Evolutionary conservation across 2,113 vertebrate genomes (phyloP).

Genomic region (Ammospiza nelsoni): DNA sequence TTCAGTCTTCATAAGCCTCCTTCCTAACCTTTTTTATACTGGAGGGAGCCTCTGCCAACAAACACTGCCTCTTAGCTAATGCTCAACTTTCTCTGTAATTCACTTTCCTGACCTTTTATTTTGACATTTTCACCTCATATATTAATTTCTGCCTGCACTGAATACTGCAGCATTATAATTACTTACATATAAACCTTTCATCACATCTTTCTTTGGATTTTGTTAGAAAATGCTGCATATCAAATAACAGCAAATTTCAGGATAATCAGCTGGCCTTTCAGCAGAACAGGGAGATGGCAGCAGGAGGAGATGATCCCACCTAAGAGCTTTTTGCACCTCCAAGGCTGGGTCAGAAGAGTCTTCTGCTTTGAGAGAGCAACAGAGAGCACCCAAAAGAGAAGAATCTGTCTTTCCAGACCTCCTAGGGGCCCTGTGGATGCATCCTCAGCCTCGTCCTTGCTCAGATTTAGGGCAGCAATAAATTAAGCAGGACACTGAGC

Average conservation of each 20-base stretch:
- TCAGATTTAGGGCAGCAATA: neutral
- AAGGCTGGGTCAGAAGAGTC: neutral
- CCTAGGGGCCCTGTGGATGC: fast-evolving
- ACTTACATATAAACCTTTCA: slow-evolving; percentile 67
- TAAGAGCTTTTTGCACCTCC: neutral
- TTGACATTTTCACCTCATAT: slow-evolving; percentile 64
- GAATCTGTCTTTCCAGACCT: neutral
- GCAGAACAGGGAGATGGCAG: slow-evolving; percentile 3
- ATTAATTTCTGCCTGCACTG: slow-evolving; percentile 54
- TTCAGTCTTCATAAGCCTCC: slow-evolving; percentile 62
- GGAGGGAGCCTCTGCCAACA: slow-evolving; percentile 36
- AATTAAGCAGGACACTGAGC: neutral
- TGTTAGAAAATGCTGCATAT: slow-evolving; percentile 53
- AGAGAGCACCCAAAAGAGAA: fast-evolving
- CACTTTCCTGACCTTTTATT: slow-evolving; percentile 71
- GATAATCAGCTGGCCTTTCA: slow-evolving; percentile 49
- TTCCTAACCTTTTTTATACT: slow-evolving; percentile 52
- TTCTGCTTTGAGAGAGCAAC: neutral
- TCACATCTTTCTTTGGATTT: slow-evolving; percentile 63
- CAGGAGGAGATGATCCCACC: neutral
- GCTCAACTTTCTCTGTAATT: slow-evolving; percentile 60
- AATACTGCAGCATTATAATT: slow-evolving; percentile 65
- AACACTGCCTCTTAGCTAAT: slow-evolving; percentile 43
- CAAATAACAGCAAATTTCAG: slow-evolving; percentile 51
- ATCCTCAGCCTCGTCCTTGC: neutral